A percentile compares a stretch with the other conserved stretches of the same genome.
Conservation (phyloP, 2,113 vertebrate species). For the Rhineura floridana region DNA sequence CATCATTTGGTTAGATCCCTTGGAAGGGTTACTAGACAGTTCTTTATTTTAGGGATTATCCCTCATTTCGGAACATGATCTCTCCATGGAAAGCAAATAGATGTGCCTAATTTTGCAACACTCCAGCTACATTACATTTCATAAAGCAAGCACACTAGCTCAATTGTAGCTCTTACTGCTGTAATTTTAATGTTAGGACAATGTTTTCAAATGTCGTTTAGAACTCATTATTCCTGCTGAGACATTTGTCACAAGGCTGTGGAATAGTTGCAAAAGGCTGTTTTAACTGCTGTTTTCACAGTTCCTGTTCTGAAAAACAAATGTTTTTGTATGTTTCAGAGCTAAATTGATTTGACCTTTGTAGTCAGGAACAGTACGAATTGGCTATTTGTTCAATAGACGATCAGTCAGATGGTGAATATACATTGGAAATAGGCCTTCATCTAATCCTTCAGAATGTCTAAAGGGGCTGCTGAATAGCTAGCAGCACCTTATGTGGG, state of each 20-base stretch:
- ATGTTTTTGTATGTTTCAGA: not conserved
- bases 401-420: not conserved
- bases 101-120: slow-evolving; percentile 21
- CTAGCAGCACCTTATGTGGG: not conserved
- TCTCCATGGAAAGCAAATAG: slow-evolving; percentile 8
- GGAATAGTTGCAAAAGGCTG: not conserved
- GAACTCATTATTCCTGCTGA: slow-evolving; percentile 7
- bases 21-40: not conserved
- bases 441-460: not conserved
- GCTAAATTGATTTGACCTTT: slow-evolving; percentile 3
- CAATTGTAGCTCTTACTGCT: not conserved
- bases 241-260: not conserved
- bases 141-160: slow-evolving; percentile 8
- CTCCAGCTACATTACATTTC: slow-evolving; percentile 13
- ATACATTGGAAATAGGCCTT: not conserved
- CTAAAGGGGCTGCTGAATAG: not conserved
- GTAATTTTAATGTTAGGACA: slow-evolving; percentile 19
- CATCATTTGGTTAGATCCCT: not conserved
- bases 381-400: not conserved
- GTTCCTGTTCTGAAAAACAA: not conserved
- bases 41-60: slow-evolving; percentile 5
- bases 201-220: not conserved
- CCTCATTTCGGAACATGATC: slow-evolving; percentile 9
- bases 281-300: not conserved
- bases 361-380: not conserved